A percentile compares a stretch with the other conserved stretches of the same genome.
phyloP scores from a whole-genome alignment of 2,797 vertebrate genomes.

The Catharus ustulatus region DNA sequence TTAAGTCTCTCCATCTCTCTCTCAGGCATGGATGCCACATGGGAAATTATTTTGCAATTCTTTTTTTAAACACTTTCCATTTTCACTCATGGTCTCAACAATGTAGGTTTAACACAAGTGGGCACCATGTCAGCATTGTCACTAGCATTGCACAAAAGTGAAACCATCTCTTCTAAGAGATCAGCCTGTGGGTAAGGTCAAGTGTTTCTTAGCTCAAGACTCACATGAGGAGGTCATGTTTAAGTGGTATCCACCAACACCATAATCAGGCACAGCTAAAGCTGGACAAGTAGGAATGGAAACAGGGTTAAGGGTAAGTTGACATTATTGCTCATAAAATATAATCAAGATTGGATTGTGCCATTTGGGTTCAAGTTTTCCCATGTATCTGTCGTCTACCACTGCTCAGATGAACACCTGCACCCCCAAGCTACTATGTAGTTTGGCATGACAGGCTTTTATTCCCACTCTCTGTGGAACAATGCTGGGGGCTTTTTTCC shows the following conservation, averaged over 20 bases:
- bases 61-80: neutral
- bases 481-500: fast-evolving
- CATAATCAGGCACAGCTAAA: neutral
- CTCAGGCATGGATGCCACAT: neutral
- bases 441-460: neutral
- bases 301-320: fast-evolving
- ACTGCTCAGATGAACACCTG: neutral
- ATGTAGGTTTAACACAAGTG: neutral
- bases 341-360: neutral
- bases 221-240: neutral
- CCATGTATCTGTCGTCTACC: fast-evolving
- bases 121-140: neutral
- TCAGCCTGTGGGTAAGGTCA: neutral
- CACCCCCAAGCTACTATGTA: fast-evolving
- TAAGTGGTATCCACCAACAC: neutral
- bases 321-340: neutral
- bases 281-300: neutral
- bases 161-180: neutral
- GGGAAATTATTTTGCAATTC: neutral
- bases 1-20: neutral
- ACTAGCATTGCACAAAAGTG: neutral
- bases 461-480: neutral
- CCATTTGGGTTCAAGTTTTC: neutral
- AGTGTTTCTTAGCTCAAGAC: neutral
- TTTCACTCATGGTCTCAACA: neutral